phyloP scores from a whole-genome alignment of 2,113 vertebrate species.

The Ammospiza nelsoni region DNA sequence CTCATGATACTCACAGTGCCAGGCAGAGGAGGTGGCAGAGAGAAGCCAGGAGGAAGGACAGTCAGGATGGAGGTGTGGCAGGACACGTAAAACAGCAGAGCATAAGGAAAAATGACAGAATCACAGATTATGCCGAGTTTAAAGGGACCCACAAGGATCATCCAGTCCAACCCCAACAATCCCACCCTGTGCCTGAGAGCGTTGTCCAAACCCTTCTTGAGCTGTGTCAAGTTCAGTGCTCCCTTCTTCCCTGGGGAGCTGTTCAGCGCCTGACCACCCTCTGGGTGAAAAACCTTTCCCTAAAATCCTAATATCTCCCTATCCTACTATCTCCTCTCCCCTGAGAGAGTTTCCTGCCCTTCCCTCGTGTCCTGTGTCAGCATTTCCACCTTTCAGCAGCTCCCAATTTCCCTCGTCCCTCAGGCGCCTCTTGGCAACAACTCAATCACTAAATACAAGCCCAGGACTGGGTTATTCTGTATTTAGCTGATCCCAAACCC shows the following conservation, averaged over 20 bases:
- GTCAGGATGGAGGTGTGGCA: not conserved
- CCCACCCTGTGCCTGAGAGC: not conserved
- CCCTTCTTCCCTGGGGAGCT: not conserved
- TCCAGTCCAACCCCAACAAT: not conserved
- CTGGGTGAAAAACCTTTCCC: not conserved
- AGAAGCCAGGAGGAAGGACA: not conserved
- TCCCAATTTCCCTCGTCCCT: not conserved
- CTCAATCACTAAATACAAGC: not conserved
- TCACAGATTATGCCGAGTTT: not conserved
- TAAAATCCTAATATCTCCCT: not conserved
- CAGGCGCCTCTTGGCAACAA: not conserved
- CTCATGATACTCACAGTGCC: not conserved
- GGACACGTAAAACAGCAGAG: rapidly evolving
- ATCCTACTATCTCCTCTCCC: not conserved
- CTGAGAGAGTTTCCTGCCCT: not conserved
- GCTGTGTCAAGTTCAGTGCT: not conserved
- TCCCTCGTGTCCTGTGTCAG: not conserved
- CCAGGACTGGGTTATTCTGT: rapidly evolving
- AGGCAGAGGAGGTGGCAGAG: not conserved
- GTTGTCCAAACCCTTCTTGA: rapidly evolving
- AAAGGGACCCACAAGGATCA: not conserved
- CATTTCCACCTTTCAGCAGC: not conserved
- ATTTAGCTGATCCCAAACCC: not conserved
- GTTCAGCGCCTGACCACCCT: not conserved
- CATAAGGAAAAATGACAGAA: not conserved